Base-by-base conservation (phyloP, 2,113 vertebrate genomes). In the Macroglossus sobrinus region DNA sequence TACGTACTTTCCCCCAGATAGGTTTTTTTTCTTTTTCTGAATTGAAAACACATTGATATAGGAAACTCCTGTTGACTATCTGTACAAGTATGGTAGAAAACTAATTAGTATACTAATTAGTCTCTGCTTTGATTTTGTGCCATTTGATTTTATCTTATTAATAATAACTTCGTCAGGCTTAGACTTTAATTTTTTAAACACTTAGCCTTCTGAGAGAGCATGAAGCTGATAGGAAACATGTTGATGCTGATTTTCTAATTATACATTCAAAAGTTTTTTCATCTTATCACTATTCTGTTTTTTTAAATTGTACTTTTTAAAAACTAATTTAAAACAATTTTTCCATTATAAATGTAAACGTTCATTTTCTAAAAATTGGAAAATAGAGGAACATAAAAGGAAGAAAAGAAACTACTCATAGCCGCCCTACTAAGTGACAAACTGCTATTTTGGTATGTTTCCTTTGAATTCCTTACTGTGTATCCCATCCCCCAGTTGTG, bases 131-230 rank as follows among this genome's bases (percentile, higher is more conserved):
- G 82, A 72, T 88, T 93, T 87, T 95, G 59, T 95, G 28, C 40
- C 89, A 63, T 97, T 93, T 95, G 40, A 96, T 94, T 87, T 96
- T 94, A 89, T 87, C 80, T 96, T 90, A 72, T 53, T 85, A 89
- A 68, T 92, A 90, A 84, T 11, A 84, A 75, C 90, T 96, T 72
- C 11, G 88, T 92, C 43, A 91, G 63, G 28, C 33, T 82, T 92
- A 87, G 22, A 50, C 74, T 95, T 94, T 86, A 87, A 61, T 79
- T 94, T 87, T 61, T 86, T 89, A 64, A 93, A 89, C 13, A 72
- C 57, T 30, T 80, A 30, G 66, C n/a, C 33, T 76, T 93, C 59
- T 84, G 66, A 90, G 61, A 95, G 40, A 90, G 43, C 69, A 87
- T 80, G 66, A 53, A 64, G n/a, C 71, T 93, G 72, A 55, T 66